Evolutionary conservation across 2,113 vertebrate species (phyloP).

Genomic region (Cynopterus brachyotis): DNA sequence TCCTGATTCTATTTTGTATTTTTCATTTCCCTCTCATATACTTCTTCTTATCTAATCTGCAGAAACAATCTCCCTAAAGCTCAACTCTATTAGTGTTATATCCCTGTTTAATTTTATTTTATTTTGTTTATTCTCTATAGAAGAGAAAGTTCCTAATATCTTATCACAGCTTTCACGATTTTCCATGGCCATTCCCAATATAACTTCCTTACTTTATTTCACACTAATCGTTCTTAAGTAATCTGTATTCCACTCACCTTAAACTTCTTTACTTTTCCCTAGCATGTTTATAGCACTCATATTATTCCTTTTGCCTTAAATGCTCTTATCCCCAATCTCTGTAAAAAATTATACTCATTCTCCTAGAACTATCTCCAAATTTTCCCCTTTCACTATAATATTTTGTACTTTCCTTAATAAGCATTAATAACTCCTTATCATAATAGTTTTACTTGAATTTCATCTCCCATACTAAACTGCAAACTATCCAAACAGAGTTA

Average conservation of each 20-base stretch:
- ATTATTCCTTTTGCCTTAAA: neutral
- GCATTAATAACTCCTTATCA: neutral
- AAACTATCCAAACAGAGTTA: neutral
- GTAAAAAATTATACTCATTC: neutral
- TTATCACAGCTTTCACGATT: neutral
- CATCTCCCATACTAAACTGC: neutral
- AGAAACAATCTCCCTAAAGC: neutral
- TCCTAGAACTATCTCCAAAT: neutral
- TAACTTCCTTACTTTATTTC: neutral
- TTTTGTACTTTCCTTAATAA: neutral
- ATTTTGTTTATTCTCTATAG: neutral
- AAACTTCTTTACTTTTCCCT: neutral
- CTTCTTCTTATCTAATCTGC: neutral
- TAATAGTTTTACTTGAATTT: neutral
- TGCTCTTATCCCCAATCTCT: neutral
- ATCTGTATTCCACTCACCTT: neutral
- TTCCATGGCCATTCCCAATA: neutral
- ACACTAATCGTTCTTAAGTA: neutral
- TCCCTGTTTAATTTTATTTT: neutral
- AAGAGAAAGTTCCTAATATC: neutral
- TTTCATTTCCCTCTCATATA: neutral
- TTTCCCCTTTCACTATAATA: neutral
- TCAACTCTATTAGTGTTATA: neutral
- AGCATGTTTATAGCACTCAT: neutral
- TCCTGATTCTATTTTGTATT: neutral